These are phyloP conservation scores for Rhabditophanes sp. DNA, from an alignment of 2,888 invertebrate species.

Conservation along the genomic window DNA sequence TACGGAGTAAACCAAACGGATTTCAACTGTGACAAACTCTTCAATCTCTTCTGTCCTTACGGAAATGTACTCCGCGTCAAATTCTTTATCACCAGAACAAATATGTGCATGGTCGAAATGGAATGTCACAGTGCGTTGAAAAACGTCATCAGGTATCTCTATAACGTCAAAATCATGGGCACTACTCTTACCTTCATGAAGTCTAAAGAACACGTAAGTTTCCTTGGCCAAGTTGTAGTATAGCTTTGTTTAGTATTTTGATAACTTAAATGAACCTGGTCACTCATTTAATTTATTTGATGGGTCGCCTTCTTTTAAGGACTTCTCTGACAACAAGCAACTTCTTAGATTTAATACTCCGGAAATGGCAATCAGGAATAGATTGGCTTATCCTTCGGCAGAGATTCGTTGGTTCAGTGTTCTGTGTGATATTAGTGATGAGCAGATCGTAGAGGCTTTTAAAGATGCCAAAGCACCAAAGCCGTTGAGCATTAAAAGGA, in stretches of 20 bases:
- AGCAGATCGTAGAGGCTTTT: too few species aligned
- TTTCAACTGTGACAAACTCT: constrained; percentile 83
- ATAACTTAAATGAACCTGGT: constrained; percentile 6
- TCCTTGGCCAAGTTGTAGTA: not conserved
- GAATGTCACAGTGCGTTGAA: constrained; percentile 74
- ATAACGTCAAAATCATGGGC: constrained; percentile 11
- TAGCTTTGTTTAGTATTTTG: constrained; percentile 60
- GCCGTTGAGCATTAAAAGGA: too few species aligned
- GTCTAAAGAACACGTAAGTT: constrained; percentile 13
- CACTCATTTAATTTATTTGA: constrained; percentile 71
- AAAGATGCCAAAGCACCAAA: too few species aligned
- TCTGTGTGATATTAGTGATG: constrained; percentile 81
- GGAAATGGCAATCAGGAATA: constrained; percentile 88
- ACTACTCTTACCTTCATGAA: constrained; percentile 13
- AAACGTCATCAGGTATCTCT: constrained; percentile 15
- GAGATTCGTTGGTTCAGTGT: constrained; percentile 97
- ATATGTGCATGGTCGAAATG: constrained; percentile 98
- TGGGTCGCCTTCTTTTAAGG: constrained; percentile 73
- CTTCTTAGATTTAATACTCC: constrained; percentile 56
- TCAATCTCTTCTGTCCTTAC: constrained; percentile 94
- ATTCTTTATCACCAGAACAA: constrained; percentile 92
- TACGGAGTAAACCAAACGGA: constrained; percentile 83
- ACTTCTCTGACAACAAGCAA: constrained; percentile 26
- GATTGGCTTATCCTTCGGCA: constrained; percentile 53
- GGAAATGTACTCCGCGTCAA: constrained; percentile 91